Evolutionary conservation across 1,140 invertebrate genomes (phyloP).

Genomic region (Drosophila mauritiana): DNA sequence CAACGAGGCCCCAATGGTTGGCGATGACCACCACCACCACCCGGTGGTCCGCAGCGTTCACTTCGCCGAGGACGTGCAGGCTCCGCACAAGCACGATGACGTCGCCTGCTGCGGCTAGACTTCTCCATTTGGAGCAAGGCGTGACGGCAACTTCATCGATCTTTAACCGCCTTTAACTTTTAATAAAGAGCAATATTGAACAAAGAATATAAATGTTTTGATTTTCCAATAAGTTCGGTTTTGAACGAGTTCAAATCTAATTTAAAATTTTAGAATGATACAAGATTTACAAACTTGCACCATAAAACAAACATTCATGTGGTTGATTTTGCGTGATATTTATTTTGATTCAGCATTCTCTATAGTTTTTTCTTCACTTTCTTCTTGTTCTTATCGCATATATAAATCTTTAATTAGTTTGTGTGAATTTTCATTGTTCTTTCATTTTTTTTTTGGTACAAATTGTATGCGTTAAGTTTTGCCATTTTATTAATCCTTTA

Average conservation of each 20-base stretch:
- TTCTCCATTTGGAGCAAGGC: neutral
- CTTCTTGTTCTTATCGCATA: conserved; percentile 56
- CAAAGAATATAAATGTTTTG: neutral
- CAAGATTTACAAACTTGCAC: neutral
- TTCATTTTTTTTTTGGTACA: conserved; percentile 64
- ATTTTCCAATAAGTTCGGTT: too few relatives aligned
- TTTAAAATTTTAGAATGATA: neutral
- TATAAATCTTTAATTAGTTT: conserved; percentile 62
- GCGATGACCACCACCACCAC: conserved; percentile 13
- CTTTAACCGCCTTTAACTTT: conserved; percentile 26
- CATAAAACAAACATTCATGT: neutral
- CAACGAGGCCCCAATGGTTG: neutral
- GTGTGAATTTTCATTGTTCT: conserved; percentile 54
- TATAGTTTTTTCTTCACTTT: conserved; percentile 49
- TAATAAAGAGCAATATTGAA: conserved; percentile 71
- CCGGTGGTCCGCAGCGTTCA: conserved; percentile 16
- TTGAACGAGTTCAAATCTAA: conserved; percentile 5
- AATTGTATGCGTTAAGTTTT: conserved; percentile 62
- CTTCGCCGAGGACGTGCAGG: neutral
- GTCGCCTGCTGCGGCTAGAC: conserved; percentile 57
- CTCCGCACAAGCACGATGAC: conserved; percentile 3
- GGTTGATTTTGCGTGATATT: conserved; percentile 70
- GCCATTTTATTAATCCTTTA: conserved; percentile 47
- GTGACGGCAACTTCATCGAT: conserved; percentile 1
- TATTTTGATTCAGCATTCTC: conserved; percentile 76